Percentiles rank a stretch among this genome's conserved stretches.
These are phyloP conservation scores for Gymnosoma rotundatum DNA, from an alignment of 2,888 invertebrate species.

Conservation along the genomic window DNA sequence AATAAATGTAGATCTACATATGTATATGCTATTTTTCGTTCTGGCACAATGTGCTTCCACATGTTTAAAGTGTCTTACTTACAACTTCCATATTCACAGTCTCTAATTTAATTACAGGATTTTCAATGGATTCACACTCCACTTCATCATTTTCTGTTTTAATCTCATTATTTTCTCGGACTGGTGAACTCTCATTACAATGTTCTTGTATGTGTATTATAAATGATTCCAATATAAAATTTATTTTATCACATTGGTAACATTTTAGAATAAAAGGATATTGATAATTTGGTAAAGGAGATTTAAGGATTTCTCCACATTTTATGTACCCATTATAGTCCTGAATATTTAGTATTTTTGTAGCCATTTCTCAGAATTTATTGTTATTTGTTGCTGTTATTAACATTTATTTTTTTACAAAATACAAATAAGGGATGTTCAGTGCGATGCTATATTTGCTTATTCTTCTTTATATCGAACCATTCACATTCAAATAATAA, in stretches of 20 bases:
- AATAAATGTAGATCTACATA: background rate
- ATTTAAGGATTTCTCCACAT: conserved; percentile 63
- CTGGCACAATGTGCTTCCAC: no score
- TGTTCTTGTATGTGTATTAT: conserved; percentile 54
- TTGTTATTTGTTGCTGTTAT: background rate
- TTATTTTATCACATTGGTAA: conserved; percentile 50
- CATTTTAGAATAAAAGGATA: conserved; percentile 55
- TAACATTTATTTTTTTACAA: background rate
- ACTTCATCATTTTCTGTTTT: conserved; percentile 24
- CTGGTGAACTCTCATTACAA: background rate
- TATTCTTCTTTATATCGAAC: conserved; percentile 39
- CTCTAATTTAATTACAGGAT: conserved; percentile 44
- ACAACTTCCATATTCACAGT: conserved; percentile 45
- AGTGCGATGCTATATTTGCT: conserved; percentile 26
- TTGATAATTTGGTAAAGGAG: conserved; percentile 56
- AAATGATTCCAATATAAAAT: conserved; percentile 51
- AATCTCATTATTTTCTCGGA: background rate
- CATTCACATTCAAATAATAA: conserved; percentile 16
- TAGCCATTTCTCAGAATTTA: conserved; percentile 36
- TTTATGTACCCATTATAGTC: conserved; percentile 53
- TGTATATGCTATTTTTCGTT: no score
- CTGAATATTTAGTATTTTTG: conserved; percentile 28
- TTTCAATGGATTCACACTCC: conserved; percentile 23
- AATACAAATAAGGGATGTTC: conserved; percentile 21
- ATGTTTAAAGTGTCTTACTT: background rate